A percentile compares a stretch with the other conserved stretches of the same genome.
Evolutionary conservation across 2,113 vertebrate species (phyloP).

Genomic region (Myrmophylax atrothorax): DNA sequence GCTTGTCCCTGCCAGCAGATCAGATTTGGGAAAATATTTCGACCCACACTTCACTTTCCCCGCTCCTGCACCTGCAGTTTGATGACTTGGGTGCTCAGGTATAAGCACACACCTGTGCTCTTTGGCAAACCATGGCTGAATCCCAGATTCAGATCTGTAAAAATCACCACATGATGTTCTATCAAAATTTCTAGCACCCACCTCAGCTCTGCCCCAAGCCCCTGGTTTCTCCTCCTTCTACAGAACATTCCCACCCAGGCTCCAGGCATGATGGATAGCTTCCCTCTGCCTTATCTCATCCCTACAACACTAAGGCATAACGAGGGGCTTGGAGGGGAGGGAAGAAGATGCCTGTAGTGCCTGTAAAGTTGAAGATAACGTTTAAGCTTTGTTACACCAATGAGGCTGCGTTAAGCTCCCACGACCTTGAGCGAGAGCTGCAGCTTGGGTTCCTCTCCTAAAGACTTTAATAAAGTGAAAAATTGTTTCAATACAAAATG

Average conservation of each 20-base stretch:
- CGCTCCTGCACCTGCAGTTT: not conserved
- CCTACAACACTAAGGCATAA: slow-evolving; percentile 8
- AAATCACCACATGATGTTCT: not conserved
- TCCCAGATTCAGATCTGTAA: not conserved
- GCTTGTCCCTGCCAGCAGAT: not conserved
- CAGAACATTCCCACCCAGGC: not conserved
- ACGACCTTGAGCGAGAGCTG: slow-evolving; percentile 48
- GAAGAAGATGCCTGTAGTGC: slow-evolving; percentile 49
- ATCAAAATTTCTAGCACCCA: not conserved
- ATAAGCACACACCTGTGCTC: not conserved
- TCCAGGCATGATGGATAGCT: not conserved
- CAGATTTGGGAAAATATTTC: not conserved
- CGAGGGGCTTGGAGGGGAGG: slow-evolving; percentile 14
- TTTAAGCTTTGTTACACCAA: slow-evolving; percentile 68
- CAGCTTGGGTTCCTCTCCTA: slow-evolving; percentile 59
- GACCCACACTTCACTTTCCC: not conserved
- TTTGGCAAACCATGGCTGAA: not conserved
- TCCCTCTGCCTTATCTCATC: slow-evolving; percentile 40
- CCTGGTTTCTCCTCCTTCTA: not conserved
- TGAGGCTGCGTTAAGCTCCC: slow-evolving; percentile 51
- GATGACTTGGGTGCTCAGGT: not conserved
- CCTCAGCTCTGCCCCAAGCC: not conserved
- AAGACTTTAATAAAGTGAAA: slow-evolving; percentile 83
- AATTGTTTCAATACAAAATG: slow-evolving; percentile 81
- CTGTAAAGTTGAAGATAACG: slow-evolving; percentile 71